Conservation (phyloP, 2,888 invertebrate species). For the Xylocampa areola region DNA sequence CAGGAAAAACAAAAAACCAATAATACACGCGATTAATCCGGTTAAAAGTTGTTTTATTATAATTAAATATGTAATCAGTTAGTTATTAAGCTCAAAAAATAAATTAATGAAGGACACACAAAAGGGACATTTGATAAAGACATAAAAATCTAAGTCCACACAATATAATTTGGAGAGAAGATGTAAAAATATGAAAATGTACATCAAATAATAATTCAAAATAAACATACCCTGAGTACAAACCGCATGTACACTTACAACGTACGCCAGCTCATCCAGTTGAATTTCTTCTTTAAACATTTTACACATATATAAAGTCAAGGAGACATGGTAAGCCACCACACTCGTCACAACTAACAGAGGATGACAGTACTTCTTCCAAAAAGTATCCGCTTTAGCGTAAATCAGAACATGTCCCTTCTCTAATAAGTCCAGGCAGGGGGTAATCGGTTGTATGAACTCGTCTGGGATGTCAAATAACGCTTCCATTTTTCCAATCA, state of each 20-base stretch:
- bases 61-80: no score
- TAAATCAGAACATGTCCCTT: conserved; percentile 52
- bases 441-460: conserved; percentile 48
- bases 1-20: no score
- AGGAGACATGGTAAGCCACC: conserved; percentile 31
- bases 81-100: no score
- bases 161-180: no score
- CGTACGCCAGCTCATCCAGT: conserved; percentile 54
- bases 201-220: conserved; percentile 1
- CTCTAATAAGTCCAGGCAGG: conserved; percentile 52
- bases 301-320: conserved; percentile 48
- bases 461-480: conserved; percentile 51
- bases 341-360: conserved; percentile 44
- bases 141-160: no score
- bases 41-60: no score
- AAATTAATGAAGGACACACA: no score
- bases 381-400: conserved; percentile 19
- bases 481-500: conserved; percentile 50
- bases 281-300: conserved; percentile 46
- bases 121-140: no score
- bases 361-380: conserved; percentile 36
- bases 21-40: no score
- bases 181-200: conserved; percentile 2
- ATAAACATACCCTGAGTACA: conserved; percentile 58
- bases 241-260: conserved; percentile 59